Percentiles rank a stretch among this genome's conserved stretches.
Evolutionary conservation across 2,888 invertebrate genomes (phyloP).

Genomic region (Cylindroiulus punctatus): DNA sequence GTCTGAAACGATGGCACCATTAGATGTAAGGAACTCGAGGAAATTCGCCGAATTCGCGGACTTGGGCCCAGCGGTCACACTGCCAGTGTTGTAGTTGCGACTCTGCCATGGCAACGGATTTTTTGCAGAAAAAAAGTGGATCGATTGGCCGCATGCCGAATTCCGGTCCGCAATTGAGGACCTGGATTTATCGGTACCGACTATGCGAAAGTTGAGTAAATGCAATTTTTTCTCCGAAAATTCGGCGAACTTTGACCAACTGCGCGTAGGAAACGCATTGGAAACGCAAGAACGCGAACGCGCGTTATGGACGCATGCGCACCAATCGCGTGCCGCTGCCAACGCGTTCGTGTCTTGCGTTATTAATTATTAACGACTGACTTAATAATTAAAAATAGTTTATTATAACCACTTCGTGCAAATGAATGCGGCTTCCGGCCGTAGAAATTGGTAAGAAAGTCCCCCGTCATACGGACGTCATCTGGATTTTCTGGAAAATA

Average conservation of each 20-base stretch:
- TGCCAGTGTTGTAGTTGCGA: slow-evolving; percentile 37
- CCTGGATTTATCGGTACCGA: neutral
- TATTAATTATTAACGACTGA: slow-evolving; percentile 30
- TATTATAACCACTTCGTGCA: neutral
- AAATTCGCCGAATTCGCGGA: neutral
- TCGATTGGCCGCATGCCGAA: neutral
- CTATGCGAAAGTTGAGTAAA: no score
- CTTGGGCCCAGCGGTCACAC: neutral
- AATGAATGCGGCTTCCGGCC: neutral
- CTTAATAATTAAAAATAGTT: slow-evolving; percentile 31
- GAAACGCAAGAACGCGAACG: neutral
- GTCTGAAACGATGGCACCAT: neutral
- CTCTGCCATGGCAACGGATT: slow-evolving; percentile 35
- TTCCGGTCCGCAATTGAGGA: neutral
- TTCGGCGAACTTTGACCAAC: neutral
- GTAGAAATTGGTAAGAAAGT: neutral
- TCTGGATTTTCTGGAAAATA: no score
- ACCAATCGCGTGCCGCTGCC: neutral
- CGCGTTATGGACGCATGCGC: neutral
- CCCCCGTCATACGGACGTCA: neutral
- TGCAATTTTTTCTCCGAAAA: neutral
- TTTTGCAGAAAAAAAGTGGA: neutral
- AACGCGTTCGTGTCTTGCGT: neutral
- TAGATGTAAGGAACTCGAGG: neutral
- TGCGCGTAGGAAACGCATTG: neutral